These are phyloP conservation scores for Magallana ariakensis DNA, from an alignment of 1,140 invertebrate genomes.

Conservation along the genomic window DNA sequence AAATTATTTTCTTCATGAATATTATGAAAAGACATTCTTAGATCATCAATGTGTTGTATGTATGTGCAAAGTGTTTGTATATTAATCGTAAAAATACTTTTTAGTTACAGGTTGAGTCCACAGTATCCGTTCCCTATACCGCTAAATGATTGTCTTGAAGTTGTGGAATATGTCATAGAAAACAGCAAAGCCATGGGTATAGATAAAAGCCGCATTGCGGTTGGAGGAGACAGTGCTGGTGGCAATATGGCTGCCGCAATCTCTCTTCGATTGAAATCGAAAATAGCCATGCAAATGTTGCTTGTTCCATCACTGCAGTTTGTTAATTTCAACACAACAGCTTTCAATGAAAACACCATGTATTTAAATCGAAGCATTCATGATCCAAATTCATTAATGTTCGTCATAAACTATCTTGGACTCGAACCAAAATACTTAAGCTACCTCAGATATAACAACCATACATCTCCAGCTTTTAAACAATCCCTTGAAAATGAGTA, in stretches of 20 bases:
- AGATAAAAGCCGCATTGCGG: conserved; percentile 58
- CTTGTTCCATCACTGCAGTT: conserved; percentile 71
- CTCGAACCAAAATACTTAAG: conserved; percentile 44
- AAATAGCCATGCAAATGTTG: conserved; percentile 68
- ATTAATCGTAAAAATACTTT: background rate
- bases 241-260: conserved; percentile 66
- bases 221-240: conserved; percentile 65
- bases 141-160: conserved; percentile 60
- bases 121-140: conserved; percentile 63
- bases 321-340: conserved; percentile 70
- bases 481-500: conserved; percentile 55
- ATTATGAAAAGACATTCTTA: too few species aligned
- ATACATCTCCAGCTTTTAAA: conserved; percentile 63
- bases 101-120: conserved; percentile 64
- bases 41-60: too few species aligned
- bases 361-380: conserved; percentile 64
- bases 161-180: conserved; percentile 63
- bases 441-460: conserved; percentile 65
- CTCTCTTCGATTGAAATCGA: conserved; percentile 49
- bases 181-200: conserved; percentile 53
- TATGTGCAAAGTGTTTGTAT: background rate
- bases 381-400: conserved; percentile 49
- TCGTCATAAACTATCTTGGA: conserved; percentile 62
- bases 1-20: background rate
- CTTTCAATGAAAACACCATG: conserved; percentile 61